A percentile compares a stretch with the other conserved stretches of the same genome.
These are phyloP conservation scores for Colletes gigas DNA, from an alignment of 1,140 invertebrate genomes.

Conservation along the genomic window DNA sequence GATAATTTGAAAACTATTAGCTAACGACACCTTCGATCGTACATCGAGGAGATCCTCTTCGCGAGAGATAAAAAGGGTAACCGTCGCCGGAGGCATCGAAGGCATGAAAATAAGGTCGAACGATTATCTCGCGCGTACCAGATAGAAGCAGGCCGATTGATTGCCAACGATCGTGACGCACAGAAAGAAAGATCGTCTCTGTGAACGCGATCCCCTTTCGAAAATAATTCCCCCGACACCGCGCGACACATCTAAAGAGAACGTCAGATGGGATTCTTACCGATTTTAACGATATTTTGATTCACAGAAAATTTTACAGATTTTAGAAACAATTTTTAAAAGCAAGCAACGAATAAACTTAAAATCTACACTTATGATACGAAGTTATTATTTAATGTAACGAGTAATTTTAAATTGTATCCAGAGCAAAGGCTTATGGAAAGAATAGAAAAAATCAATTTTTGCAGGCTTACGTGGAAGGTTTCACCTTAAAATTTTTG, in stretches of 20 bases:
- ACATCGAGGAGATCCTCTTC: not conserved
- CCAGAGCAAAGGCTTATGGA: no score
- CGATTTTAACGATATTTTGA: no score
- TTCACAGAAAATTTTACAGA: no score
- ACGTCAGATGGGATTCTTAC: conserved; percentile 22
- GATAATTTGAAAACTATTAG: no score
- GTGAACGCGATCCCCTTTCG: conserved; percentile 44
- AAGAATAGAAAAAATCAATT: no score
- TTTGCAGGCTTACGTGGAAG: no score
- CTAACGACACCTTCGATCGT: not conserved
- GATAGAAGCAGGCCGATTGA: conserved; percentile 41
- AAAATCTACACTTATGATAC: no score
- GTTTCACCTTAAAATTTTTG: no score
- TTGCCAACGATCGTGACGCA: conserved; percentile 37
- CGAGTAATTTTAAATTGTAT: no score
- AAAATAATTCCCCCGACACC: conserved; percentile 53
- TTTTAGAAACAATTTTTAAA: no score
- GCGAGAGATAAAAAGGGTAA: not conserved
- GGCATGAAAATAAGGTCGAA: conserved; percentile 36
- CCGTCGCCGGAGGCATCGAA: not conserved
- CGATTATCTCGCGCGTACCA: conserved; percentile 12
- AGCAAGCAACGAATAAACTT: no score
- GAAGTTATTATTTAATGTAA: no score
- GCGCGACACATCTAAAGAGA: conserved; percentile 30
- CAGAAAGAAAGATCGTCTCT: conserved; percentile 28